Conservation (phyloP, 2,888 invertebrate species). For the Lasiommata megera region DNA sequence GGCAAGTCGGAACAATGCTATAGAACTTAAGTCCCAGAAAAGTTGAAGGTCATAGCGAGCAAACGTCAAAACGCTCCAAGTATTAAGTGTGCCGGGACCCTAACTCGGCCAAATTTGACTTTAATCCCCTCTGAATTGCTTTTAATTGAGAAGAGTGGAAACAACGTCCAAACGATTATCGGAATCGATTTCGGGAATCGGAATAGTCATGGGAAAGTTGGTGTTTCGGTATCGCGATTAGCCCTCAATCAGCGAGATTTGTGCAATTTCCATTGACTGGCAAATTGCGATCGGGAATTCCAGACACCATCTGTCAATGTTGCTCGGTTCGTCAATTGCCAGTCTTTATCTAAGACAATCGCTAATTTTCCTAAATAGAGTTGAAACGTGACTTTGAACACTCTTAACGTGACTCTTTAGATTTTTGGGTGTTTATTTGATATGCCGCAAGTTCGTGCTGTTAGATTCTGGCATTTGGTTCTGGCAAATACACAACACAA, state of each 20-base stretch:
- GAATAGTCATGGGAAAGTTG: slow-evolving; percentile 74
- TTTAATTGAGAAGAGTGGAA: slow-evolving; percentile 66
- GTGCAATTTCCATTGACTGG: slow-evolving; percentile 79
- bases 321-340: slow-evolving; percentile 29
- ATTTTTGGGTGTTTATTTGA: too few species aligned
- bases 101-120: slow-evolving; percentile 55
- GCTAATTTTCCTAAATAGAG: slow-evolving; percentile 9
- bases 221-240: slow-evolving; percentile 55
- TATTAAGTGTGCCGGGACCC: neutral
- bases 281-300: slow-evolving; percentile 58
- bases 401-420: too few species aligned
- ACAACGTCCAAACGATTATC: slow-evolving; percentile 50
- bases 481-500: too few species aligned
- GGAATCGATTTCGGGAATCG: slow-evolving; percentile 48
- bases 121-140: slow-evolving; percentile 61
- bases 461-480: too few species aligned
- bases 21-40: too few species aligned
- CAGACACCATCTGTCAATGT: slow-evolving; percentile 41
- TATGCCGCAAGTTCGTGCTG: too few species aligned
- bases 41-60: too few species aligned
- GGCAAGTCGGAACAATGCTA: too few species aligned
- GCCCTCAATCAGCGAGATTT: slow-evolving; percentile 67
- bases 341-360: slow-evolving; percentile 30
- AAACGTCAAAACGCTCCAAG: neutral
- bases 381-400: neutral